These are phyloP conservation scores for Papio anubis DNA, from an alignment of 2,113 vertebrate genomes.

Conservation along the genomic window DNA sequence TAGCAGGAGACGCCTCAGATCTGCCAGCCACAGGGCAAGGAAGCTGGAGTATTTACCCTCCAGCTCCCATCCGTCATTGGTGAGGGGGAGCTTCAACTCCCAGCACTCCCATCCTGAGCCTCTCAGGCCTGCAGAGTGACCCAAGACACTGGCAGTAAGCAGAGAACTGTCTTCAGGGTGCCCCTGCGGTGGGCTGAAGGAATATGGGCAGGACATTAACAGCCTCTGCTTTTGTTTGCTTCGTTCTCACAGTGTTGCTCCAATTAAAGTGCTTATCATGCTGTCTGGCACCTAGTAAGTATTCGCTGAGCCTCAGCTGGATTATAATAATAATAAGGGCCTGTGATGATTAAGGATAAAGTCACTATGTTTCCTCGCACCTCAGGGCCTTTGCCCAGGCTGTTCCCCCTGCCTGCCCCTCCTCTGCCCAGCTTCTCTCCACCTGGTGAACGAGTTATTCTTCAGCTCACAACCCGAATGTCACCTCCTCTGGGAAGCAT, in stretches of 20 bases:
- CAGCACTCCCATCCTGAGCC: neutral
- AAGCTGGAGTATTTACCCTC: neutral
- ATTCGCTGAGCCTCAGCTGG: neutral
- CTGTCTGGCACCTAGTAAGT: neutral
- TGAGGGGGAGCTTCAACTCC: neutral
- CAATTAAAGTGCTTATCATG: too few species aligned
- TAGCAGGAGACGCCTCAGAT: neutral
- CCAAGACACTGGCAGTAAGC: neutral
- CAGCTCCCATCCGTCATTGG: neutral
- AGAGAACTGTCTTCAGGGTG: neutral
- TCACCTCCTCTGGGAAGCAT: neutral
- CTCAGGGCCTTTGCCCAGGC: neutral
- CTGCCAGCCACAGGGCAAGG: fast-evolving
- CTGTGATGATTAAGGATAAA: neutral
- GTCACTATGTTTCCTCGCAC: neutral
- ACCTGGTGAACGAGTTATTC: neutral
- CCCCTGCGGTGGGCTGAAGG: neutral
- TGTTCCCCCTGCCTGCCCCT: neutral
- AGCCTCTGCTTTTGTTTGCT: fast-evolving
- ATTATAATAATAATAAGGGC: neutral
- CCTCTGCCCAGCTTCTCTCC: neutral
- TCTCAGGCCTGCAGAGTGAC: neutral
- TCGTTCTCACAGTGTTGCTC: neutral
- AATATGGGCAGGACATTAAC: neutral
- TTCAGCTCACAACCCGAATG: neutral